Conservation (phyloP, 2,113 vertebrate genomes). For the Uria aalge region DNA sequence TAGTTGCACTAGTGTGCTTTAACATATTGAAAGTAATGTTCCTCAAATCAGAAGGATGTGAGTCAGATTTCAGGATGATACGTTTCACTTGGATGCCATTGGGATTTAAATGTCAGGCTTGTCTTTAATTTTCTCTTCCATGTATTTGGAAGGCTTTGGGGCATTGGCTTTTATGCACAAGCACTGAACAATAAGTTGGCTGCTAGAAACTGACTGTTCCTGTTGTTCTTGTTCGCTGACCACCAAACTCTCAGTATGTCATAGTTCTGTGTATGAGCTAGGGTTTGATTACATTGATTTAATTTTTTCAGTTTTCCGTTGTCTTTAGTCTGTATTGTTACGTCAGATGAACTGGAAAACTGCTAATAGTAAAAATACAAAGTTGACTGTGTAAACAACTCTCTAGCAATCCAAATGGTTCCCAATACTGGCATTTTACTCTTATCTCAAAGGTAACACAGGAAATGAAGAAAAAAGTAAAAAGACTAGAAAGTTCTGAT, state of each 20-base stretch:
- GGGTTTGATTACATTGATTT: not conserved
- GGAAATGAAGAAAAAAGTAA: not conserved
- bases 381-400: not conserved
- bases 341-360: not conserved
- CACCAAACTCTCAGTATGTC: not conserved
- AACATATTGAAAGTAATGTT: slow-evolving; percentile 23
- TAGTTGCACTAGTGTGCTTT: not conserved
- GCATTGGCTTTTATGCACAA: slow-evolving; percentile 25
- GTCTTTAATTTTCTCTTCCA: slow-evolving; percentile 39
- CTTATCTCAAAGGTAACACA: not conserved
- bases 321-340: not conserved
- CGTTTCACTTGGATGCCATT: slow-evolving; percentile 4
- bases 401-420: not conserved
- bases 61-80: slow-evolving; percentile 32
- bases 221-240: slow-evolving; percentile 3
- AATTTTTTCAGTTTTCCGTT: not conserved
- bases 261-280: not conserved
- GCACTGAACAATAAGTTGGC: not conserved
- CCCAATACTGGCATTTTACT: not conserved
- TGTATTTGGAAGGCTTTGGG: slow-evolving; percentile 25
- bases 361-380: not conserved
- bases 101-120: slow-evolving; percentile 59
- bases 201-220: not conserved
- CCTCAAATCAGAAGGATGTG: slow-evolving; percentile 23
- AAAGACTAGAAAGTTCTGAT: not conserved